phyloP scores from a whole-genome alignment of 2,797 vertebrate genomes.

The Capromys pilorides region DNA sequence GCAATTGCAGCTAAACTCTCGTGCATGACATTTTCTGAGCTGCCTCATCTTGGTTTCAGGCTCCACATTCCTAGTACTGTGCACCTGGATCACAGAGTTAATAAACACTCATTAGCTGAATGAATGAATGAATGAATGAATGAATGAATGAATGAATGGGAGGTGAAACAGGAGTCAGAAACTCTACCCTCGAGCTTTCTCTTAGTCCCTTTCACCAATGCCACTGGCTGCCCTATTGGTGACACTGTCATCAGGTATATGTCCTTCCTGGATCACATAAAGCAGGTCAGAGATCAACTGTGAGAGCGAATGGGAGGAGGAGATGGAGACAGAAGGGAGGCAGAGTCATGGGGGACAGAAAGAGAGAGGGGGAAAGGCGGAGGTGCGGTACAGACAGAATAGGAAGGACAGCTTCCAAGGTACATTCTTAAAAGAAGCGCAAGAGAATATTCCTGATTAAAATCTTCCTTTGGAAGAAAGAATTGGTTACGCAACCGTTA shows the following conservation, averaged over 20 bases:
- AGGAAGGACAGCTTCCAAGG: background rate
- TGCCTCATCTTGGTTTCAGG: background rate
- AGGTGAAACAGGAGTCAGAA: background rate
- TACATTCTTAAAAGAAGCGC: background rate
- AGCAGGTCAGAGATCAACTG: background rate
- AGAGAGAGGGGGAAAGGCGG: background rate
- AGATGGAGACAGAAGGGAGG: background rate
- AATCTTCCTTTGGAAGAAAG: conserved; percentile 55
- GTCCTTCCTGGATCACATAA: background rate
- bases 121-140: background rate
- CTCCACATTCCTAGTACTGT: background rate
- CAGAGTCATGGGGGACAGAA: too few species aligned
- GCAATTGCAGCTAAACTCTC: background rate
- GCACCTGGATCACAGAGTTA: background rate
- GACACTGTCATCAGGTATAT: background rate
- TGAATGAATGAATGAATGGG: background rate
- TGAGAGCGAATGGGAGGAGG: background rate
- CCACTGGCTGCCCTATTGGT: background rate
- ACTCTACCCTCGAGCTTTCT: background rate
- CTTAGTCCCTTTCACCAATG: background rate
- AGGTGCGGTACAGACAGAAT: background rate
- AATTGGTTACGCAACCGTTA: conserved; percentile 42
- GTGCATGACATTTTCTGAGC: background rate
- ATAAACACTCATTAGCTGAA: background rate
- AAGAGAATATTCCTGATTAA: conserved; percentile 58